Conservation (phyloP, 2,113 vertebrate species). For the Isurus oxyrinchus region DNA sequence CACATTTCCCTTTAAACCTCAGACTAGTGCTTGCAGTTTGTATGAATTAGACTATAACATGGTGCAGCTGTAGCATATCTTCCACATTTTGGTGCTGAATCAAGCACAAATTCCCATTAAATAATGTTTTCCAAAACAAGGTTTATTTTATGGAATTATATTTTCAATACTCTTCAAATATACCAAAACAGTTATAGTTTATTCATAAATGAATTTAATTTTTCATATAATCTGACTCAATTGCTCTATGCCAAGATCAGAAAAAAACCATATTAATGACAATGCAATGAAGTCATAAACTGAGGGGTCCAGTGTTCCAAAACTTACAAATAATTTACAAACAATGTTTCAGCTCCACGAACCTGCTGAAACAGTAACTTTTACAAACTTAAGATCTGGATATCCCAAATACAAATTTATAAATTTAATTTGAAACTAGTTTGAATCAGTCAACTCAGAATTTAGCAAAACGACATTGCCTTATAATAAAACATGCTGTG, state of each 20-base stretch:
- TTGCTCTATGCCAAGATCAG: neutral
- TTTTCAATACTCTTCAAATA: neutral
- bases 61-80: neutral
- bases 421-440: neutral
- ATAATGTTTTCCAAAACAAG: neutral
- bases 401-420: neutral
- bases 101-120: neutral
- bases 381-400: neutral
- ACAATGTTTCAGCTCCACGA: neutral
- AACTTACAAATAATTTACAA: neutral
- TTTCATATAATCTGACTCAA: neutral
- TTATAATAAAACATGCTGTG: neutral
- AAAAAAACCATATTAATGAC: neutral
- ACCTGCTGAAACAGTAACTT: neutral
- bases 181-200: neutral
- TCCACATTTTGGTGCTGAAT: neutral
- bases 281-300: neutral
- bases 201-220: neutral
- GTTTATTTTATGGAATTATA: neutral
- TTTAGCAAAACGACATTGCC: neutral
- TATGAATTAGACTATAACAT: neutral
- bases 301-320: neutral
- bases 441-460: neutral
- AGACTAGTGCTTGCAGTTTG: neutral
- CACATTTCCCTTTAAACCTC: neutral